Percentiles rank a stretch among this genome's conserved stretches.
Evolutionary conservation across 2,113 vertebrate species (phyloP).

Genomic region (Apus apus): DNA sequence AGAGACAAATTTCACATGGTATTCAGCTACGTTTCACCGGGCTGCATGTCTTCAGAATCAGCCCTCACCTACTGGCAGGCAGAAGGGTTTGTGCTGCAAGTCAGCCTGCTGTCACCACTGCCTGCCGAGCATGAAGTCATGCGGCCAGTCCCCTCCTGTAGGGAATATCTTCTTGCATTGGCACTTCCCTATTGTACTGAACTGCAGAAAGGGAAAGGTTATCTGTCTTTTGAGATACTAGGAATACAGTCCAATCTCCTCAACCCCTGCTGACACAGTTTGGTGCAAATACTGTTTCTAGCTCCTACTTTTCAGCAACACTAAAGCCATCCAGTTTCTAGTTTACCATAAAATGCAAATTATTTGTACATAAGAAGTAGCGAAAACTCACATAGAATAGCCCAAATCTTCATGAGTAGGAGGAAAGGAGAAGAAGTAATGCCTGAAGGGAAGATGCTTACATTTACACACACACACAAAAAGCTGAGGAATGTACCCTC

Average conservation of each 20-base stretch:
- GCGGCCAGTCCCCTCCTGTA: background rate
- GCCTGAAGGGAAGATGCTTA: background rate
- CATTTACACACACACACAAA: background rate
- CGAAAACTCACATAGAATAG: background rate
- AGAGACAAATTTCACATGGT: background rate
- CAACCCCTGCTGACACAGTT: background rate
- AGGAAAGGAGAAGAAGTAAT: background rate
- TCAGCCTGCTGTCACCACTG: background rate
- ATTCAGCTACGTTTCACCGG: background rate
- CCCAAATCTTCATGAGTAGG: background rate
- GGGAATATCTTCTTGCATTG: conserved; percentile 5
- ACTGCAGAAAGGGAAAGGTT: background rate
- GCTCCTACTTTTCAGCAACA: background rate
- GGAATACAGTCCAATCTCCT: background rate
- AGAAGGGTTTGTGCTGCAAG: conserved; percentile 12
- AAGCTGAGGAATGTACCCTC: background rate
- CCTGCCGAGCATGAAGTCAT: background rate
- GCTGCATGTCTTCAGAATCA: background rate
- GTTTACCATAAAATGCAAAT: background rate
- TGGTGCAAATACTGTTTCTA: background rate
- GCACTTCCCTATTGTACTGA: background rate
- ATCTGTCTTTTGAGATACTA: background rate
- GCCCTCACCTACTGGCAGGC: background rate
- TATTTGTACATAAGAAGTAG: background rate
- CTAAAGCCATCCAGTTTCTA: background rate